These are phyloP conservation scores for Pseudochirops cupreus DNA, from an alignment of 2,797 vertebrate genomes.

Conservation along the genomic window DNA sequence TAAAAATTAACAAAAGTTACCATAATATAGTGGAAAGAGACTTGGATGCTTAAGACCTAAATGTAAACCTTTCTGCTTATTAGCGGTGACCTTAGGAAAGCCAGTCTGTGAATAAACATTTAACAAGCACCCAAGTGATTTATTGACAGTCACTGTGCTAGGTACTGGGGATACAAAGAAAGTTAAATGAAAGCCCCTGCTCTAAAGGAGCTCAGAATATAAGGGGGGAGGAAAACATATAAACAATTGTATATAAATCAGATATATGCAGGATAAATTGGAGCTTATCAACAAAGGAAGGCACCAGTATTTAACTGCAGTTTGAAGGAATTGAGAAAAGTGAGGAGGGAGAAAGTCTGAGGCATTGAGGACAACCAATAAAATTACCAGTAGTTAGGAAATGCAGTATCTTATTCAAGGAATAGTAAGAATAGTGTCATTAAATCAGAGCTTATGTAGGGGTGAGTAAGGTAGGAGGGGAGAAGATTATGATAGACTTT, in stretches of 20 bases:
- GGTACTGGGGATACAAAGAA: not conserved
- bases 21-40: not conserved
- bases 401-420: not conserved
- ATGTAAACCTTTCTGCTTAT: not conserved
- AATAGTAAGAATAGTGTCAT: not conserved
- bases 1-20: not conserved
- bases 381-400: not conserved
- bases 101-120: not conserved
- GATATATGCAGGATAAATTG: not conserved
- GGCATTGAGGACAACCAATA: not conserved
- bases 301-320: not conserved
- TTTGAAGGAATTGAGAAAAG: not conserved
- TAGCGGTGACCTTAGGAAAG: not conserved
- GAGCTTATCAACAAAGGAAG: not conserved
- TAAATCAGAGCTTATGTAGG: not conserved
- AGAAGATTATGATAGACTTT: not conserved
- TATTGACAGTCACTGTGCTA: not conserved
- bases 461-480: not conserved
- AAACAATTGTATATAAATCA: not conserved
- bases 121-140: not conserved
- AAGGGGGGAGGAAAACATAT: not conserved
- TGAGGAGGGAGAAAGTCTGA: not conserved
- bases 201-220: not conserved
- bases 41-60: not conserved
- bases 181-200: not conserved